These are phyloP conservation scores for Synergus laeviventris DNA, from an alignment of 2,888 invertebrate species.

Conservation along the genomic window DNA sequence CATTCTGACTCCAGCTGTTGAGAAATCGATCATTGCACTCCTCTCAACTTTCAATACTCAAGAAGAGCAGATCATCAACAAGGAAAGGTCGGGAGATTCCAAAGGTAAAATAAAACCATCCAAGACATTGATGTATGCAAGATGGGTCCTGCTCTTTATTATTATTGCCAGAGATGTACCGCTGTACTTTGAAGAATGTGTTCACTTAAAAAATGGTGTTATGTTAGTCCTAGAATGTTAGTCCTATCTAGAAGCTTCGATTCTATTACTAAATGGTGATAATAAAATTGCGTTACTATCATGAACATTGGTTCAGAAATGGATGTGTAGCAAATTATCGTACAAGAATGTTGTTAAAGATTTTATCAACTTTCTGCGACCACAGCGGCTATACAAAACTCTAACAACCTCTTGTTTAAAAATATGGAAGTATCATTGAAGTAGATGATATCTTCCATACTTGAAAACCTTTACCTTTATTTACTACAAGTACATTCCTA, in stretches of 20 bases:
- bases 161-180: slow-evolving; percentile 4
- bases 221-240: no score
- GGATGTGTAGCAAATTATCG: neutral
- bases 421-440: neutral
- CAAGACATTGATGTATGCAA: slow-evolving; percentile 5
- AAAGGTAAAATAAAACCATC: slow-evolving; percentile 33
- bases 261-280: neutral
- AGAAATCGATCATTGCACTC: slow-evolving; percentile 26
- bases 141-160: slow-evolving; percentile 8
- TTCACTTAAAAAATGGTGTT: neutral
- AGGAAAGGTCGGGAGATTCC: neutral
- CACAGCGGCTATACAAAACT: neutral
- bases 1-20: slow-evolving; percentile 30
- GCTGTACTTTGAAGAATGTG: neutral
- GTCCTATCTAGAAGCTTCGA: neutral
- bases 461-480: neutral
- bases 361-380: neutral
- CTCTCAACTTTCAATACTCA: neutral
- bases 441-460: neutral
- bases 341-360: neutral
- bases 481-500: no score
- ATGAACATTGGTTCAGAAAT: neutral
- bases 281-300: neutral
- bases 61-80: slow-evolving; percentile 18
- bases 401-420: neutral